phyloP scores from a whole-genome alignment of 2,113 vertebrate species.

The Thamnophis sirtalis region DNA sequence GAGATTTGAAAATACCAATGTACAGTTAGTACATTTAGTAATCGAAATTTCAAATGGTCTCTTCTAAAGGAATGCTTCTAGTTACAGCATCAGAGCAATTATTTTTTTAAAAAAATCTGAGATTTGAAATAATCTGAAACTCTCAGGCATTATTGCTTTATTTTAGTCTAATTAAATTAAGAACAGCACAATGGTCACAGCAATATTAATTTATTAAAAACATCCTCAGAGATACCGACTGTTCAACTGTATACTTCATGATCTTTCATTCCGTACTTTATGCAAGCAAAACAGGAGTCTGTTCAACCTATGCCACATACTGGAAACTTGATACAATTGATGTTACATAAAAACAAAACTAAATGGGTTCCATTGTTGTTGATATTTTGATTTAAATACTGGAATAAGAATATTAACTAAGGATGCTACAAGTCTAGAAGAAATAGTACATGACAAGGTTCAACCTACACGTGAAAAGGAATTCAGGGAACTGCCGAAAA shows the following conservation, averaged over 20 bases:
- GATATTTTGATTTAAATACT: slow-evolving; percentile 41
- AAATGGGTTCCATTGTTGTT: slow-evolving; percentile 27
- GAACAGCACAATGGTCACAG: slow-evolving; percentile 16
- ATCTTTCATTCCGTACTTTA: slow-evolving; percentile 45
- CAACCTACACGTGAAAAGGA: neutral
- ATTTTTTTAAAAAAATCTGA: neutral
- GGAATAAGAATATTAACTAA: slow-evolving; percentile 18
- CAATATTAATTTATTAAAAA: slow-evolving; percentile 25
- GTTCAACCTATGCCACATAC: neutral
- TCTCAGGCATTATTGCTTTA: neutral
- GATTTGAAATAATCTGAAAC: neutral
- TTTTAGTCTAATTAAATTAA: neutral
- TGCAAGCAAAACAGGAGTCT: slow-evolving; percentile 23
- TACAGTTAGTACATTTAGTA: neutral
- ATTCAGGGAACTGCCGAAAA: neutral
- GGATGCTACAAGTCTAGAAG: slow-evolving; percentile 28
- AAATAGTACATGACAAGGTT: slow-evolving; percentile 16
- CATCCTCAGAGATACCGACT: slow-evolving; percentile 12
- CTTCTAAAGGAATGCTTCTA: neutral
- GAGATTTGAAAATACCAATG: neutral
- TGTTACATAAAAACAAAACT: neutral
- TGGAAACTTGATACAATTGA: slow-evolving; percentile 22
- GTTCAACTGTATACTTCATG: slow-evolving; percentile 38
- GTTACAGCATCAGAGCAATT: neutral
- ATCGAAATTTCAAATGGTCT: neutral